Evolutionary conservation across 2,888 invertebrate genomes (phyloP).

Genomic region (Baccha elongata): DNA sequence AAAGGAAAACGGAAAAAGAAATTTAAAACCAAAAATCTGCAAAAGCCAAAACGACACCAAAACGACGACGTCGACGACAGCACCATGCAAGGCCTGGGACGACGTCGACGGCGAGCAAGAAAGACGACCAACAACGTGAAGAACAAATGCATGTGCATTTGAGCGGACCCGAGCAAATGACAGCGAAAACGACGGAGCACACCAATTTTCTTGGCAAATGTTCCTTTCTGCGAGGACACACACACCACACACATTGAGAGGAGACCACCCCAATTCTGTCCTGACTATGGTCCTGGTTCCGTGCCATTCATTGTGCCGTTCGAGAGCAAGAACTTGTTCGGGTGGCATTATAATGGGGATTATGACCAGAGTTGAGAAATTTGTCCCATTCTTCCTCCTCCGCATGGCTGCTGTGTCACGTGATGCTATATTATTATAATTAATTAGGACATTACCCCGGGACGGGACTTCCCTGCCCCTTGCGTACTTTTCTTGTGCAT

Average conservation of each 20-base stretch:
- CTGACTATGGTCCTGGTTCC: neutral
- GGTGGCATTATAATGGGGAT: constrained; percentile 37
- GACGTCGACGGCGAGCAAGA: constrained; percentile 6
- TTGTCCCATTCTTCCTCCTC: constrained; percentile 37
- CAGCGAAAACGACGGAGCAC: constrained; percentile 56
- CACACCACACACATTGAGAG: neutral
- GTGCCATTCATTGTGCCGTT: neutral
- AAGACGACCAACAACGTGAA: constrained; percentile 19
- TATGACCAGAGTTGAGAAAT: constrained; percentile 55
- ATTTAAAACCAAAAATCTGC: constrained; percentile 71
- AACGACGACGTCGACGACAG: constrained; percentile 45
- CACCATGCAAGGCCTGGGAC: constrained; percentile 24
- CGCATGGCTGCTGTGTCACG: constrained; percentile 35
- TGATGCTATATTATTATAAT: constrained; percentile 70
- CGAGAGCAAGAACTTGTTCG: constrained; percentile 39
- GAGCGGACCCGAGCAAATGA: constrained; percentile 62
- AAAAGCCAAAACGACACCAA: constrained; percentile 70
- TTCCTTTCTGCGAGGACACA: constrained; percentile 30
- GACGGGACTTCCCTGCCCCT: constrained; percentile 27
- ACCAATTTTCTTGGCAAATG: constrained; percentile 70
- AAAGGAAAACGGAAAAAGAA: constrained; percentile 69
- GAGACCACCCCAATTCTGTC: constrained; percentile 4
- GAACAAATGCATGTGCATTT: constrained; percentile 63
- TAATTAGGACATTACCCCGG: constrained; percentile 67
- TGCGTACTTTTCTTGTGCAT: neutral